Conservation (phyloP, 30 jellyfish, hydroid and myxozoan genomes). For the Sanderia malayensis region DNA sequence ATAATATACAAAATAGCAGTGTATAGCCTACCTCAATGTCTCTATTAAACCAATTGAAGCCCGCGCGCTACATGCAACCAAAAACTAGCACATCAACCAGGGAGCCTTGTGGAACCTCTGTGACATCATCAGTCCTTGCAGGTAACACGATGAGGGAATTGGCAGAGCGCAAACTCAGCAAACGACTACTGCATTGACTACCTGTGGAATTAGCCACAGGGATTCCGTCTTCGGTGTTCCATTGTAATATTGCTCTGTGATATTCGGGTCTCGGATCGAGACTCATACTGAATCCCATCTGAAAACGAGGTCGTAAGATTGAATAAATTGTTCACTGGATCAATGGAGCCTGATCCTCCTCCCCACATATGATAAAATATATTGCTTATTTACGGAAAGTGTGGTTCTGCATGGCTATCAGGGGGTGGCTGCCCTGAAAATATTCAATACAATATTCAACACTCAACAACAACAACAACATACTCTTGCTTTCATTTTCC, state of each 20-base stretch:
- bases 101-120: constrained; percentile 36
- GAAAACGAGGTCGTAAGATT: too few relatives aligned
- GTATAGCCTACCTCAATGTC: too few relatives aligned
- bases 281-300: constrained; percentile 77
- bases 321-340: too few relatives aligned
- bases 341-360: too few relatives aligned
- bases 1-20: too few relatives aligned
- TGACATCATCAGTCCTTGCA: constrained; percentile 31
- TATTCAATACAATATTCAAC: too few relatives aligned
- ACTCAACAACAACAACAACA: too few relatives aligned
- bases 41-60: too few relatives aligned
- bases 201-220: constrained; percentile 96
- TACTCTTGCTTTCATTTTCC: constrained; percentile 82
- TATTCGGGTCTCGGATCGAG: constrained; percentile 95
- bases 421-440: too few relatives aligned
- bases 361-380: too few relatives aligned
- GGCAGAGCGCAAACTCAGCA: constrained; percentile 95
- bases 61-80: constrained; percentile 18
- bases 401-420: too few relatives aligned
- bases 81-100: constrained; percentile 56
- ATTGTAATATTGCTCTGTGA: constrained; percentile 80
- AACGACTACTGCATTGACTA: constrained; percentile 97
- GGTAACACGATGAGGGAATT: constrained; percentile 84
- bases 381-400: too few relatives aligned
- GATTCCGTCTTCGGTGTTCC: constrained; percentile 71